Evolutionary conservation across 2,113 vertebrate species (phyloP), one percentile per base, ranked within the genome.

Genomic region (Progne subis): DNA sequence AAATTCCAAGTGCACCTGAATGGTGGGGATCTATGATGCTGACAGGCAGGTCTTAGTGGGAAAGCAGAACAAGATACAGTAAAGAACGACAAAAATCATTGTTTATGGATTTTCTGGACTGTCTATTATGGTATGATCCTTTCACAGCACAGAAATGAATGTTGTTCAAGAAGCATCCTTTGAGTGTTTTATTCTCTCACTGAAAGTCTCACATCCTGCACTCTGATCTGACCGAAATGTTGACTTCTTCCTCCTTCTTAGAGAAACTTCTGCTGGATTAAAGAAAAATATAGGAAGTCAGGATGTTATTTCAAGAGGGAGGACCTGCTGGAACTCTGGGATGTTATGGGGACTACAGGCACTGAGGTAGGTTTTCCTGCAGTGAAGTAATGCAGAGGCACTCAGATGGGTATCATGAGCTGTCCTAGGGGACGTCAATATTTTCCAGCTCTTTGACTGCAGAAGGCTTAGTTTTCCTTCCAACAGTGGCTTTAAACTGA

Each of bases 371-470:
- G 0, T 74, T 82, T 75, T 81, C 43, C 23, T 67, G 19, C 39
- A 50, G 12, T 15, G 68, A 57, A 53, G 49, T 7, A 64, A 25
- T 25, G 15, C 46, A 74, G 39, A 50, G 19, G 25, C 14, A 52
- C 23, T 90, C 16, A 46, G 64, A 18, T 20, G 23, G 50, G 55
- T 20, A 34, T 52, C 5, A 10, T 34, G 72, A 91, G 19, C 19
- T 43, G 18, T 50, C 14, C 55, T 43, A 28, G 11, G 17, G 8
- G 2, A 20, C 0, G 0, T 61, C 29, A 80, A 8, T 16, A 9
- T 74, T 89, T 91, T 70, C 34, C 69, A 44, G 20, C 11, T 59
- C 50, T 91, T 85, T 68, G 28, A 53, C 31, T 77, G 26, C 41
- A 84, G 49, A 76, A 92, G 37, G 14, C 29, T 89, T 59, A 24